Evolutionary conservation across 2,888 invertebrate species (phyloP).

Genomic region (Callyntrura guangdongensis): DNA sequence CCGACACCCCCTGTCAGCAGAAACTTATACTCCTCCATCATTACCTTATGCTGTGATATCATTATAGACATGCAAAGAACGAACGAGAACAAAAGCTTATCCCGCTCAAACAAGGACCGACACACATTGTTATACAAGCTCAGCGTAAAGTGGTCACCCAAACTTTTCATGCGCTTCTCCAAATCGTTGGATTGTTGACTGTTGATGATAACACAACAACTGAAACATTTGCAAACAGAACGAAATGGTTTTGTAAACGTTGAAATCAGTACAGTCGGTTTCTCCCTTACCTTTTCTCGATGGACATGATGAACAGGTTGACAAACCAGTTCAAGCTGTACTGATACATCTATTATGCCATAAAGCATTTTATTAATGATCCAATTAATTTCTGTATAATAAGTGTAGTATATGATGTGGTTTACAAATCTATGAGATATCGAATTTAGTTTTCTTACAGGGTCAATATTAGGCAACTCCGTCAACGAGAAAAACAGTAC

Average conservation of each 20-base stretch:
- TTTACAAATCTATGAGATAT: no score
- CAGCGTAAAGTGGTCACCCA: slow-evolving; percentile 94
- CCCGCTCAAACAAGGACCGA: slow-evolving; percentile 92
- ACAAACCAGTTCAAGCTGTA: slow-evolving; percentile 93
- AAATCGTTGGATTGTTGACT: slow-evolving; percentile 85
- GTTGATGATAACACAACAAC: slow-evolving; percentile 1
- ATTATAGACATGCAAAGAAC: slow-evolving; percentile 91
- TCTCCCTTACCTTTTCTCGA: slow-evolving; percentile 88
- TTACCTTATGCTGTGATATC: slow-evolving; percentile 88
- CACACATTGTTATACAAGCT: slow-evolving; percentile 90
- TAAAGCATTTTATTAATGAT: neutral
- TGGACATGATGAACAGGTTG: slow-evolving; percentile 92
- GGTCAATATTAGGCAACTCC: slow-evolving; percentile 95
- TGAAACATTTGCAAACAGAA: neutral
- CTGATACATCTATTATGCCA: slow-evolving; percentile 90
- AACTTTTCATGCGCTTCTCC: slow-evolving; percentile 89
- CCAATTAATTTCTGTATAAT: neutral
- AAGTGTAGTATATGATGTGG: neutral
- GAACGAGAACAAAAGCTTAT: slow-evolving; percentile 95
- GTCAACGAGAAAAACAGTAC: slow-evolving; percentile 97
- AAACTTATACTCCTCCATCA: slow-evolving; percentile 92
- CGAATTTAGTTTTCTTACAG: slow-evolving; percentile 86
- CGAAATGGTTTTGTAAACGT: neutral
- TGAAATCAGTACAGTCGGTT: neutral
- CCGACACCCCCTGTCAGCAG: slow-evolving; percentile 91